Conservation (phyloP, 2,113 vertebrate genomes). For the Gadus macrocephalus region DNA sequence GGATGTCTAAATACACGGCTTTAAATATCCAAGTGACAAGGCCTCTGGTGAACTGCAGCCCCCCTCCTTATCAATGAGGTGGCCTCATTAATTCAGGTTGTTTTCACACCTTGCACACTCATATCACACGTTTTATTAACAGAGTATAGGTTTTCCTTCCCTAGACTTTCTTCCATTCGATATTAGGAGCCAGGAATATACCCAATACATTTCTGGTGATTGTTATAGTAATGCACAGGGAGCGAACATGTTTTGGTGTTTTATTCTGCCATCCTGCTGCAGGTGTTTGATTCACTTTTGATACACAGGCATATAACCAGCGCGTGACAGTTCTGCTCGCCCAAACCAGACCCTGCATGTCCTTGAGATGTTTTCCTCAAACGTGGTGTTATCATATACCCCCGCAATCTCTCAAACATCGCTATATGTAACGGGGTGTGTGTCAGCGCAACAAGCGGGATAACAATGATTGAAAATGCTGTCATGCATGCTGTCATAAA, state of each 20-base stretch:
- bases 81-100: slow-evolving; percentile 72
- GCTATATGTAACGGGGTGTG: neutral
- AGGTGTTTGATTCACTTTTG: slow-evolving; percentile 12
- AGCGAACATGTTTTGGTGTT: neutral
- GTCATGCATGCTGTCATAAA: slow-evolving; percentile 4
- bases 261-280: slow-evolving; percentile 2
- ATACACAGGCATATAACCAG: neutral
- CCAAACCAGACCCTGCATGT: neutral
- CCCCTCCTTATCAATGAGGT: slow-evolving; percentile 40
- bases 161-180: neutral
- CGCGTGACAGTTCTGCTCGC: neutral
- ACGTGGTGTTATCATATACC: neutral
- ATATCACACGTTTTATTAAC: slow-evolving; percentile 50
- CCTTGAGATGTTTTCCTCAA: neutral
- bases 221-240: no score
- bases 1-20: slow-evolving; percentile 61
- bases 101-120: slow-evolving; percentile 63
- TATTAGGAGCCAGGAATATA: neutral
- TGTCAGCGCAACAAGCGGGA: slow-evolving; percentile 5
- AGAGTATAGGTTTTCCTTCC: slow-evolving; percentile 12
- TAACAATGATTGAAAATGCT: slow-evolving; percentile 13
- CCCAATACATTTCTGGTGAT: neutral
- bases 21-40: slow-evolving; percentile 60
- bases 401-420: neutral
- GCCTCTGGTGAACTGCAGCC: slow-evolving; percentile 19